A percentile compares a stretch with the other conserved stretches of the same genome.
These are phyloP conservation scores for Epicampocera succincta DNA, from an alignment of 2,888 invertebrate genomes.

Conservation along the genomic window DNA sequence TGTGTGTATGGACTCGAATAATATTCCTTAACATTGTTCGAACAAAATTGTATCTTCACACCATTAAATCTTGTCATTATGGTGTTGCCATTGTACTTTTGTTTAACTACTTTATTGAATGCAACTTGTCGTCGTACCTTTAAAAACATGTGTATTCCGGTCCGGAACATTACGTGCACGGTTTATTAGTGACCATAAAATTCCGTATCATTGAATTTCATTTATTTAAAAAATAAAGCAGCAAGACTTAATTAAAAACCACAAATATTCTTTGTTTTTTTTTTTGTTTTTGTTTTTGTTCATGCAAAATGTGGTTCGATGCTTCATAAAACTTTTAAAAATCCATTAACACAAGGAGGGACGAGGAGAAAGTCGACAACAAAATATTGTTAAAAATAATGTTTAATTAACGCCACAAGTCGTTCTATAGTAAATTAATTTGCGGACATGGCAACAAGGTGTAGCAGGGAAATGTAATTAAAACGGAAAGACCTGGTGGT, in stretches of 20 bases:
- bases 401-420: slow-evolving; percentile 56
- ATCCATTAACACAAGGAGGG: slow-evolving; percentile 40
- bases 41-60: slow-evolving; percentile 25
- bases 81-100: slow-evolving; percentile 28
- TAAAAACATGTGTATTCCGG: slow-evolving; percentile 1
- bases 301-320: slow-evolving; percentile 20
- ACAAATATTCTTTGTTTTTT: slow-evolving; percentile 50
- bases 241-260: slow-evolving; percentile 64
- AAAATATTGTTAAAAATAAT: slow-evolving; percentile 49
- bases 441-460: slow-evolving; percentile 23
- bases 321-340: slow-evolving; percentile 61
- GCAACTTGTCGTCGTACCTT: slow-evolving; percentile 28
- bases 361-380: background rate
- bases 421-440: slow-evolving; percentile 11
- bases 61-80: slow-evolving; percentile 43
- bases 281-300: slow-evolving; percentile 2
- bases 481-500: slow-evolving; percentile 11
- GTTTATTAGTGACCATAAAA: slow-evolving; percentile 62
- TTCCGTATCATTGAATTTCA: slow-evolving; percentile 62
- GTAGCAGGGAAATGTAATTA: slow-evolving; percentile 23
- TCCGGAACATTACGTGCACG: slow-evolving; percentile 1
- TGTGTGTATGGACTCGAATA: too few relatives aligned
- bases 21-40: background rate
- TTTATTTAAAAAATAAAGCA: slow-evolving; percentile 52
- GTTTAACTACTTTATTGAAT: slow-evolving; percentile 26